A percentile compares a stretch with the other conserved stretches of the same genome.
Evolutionary conservation across 2,888 invertebrate genomes (phyloP).

Genomic region (Mesochorus sp.): DNA sequence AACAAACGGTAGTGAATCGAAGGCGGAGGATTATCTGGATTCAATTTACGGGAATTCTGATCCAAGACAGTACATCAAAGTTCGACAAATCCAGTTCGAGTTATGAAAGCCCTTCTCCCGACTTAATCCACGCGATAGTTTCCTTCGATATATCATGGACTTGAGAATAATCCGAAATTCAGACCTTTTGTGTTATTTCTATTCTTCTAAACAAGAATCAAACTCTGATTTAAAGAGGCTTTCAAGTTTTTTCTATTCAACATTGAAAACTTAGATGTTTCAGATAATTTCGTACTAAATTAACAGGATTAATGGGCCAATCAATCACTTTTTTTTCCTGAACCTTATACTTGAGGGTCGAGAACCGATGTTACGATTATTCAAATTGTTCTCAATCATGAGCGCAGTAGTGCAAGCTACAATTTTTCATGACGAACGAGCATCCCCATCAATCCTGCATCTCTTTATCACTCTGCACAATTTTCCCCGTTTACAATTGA

Average conservation of each 20-base stretch:
- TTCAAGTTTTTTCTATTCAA: too few species aligned
- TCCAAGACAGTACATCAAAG: constrained; percentile 26
- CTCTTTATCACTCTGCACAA: background rate
- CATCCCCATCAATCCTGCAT: background rate
- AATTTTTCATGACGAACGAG: background rate
- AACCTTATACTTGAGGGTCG: background rate
- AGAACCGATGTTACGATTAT: background rate
- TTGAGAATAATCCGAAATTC: too few species aligned
- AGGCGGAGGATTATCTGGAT: background rate
- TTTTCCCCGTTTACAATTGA: constrained; percentile 19
- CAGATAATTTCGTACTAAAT: background rate
- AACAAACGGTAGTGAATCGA: too few species aligned
- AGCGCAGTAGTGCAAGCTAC: background rate
- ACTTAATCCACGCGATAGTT: background rate
- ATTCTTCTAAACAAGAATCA: too few species aligned
- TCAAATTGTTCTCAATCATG: background rate
- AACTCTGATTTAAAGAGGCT: too few species aligned
- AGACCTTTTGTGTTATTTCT: too few species aligned
- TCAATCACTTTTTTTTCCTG: background rate
- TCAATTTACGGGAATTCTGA: constrained; percentile 19
- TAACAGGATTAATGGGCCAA: background rate
- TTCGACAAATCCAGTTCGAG: constrained; percentile 21
- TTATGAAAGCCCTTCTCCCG: background rate
- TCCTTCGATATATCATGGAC: background rate
- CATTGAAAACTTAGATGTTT: too few species aligned